phyloP scores from a whole-genome alignment of 2,888 invertebrate species.

The Coremacera marginata region DNA sequence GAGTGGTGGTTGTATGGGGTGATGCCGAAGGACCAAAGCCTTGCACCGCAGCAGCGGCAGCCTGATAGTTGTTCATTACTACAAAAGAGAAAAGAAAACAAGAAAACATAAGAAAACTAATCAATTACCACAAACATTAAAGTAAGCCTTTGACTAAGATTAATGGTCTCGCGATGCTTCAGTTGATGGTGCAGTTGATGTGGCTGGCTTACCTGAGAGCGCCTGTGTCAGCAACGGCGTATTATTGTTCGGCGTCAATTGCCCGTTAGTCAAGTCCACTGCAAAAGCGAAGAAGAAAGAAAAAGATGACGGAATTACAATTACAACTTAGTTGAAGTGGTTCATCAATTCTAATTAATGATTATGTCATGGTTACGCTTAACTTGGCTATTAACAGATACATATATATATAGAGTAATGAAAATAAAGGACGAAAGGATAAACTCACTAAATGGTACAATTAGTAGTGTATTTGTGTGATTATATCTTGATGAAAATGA shows the following conservation, averaged over 20 bases:
- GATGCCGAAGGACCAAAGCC: constrained; percentile 87
- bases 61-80: constrained; percentile 98
- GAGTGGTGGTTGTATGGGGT: constrained; percentile 79
- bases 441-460: constrained; percentile 14
- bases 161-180: constrained; percentile 1
- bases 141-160: constrained; percentile 23
- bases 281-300: constrained; percentile 68
- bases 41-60: constrained; percentile 82
- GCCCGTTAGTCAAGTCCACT: constrained; percentile 96
- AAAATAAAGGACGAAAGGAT: constrained; percentile 30
- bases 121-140: not conserved
- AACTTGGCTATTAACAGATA: constrained; percentile 23
- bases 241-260: constrained; percentile 96
- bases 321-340: constrained; percentile 8
- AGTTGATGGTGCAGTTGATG: not conserved
- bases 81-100: constrained; percentile 62
- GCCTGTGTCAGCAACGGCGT: constrained; percentile 95
- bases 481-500: not conserved
- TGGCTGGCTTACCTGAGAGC: constrained; percentile 85
- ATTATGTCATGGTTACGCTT: constrained; percentile 26
- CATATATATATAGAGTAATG: constrained; percentile 6
- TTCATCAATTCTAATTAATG: constrained; percentile 43
- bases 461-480: not conserved
- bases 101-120: not conserved
- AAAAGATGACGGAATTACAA: constrained; percentile 22